Conservation (phyloP, 2,888 invertebrate species). For the Nomada ruficornis region DNA sequence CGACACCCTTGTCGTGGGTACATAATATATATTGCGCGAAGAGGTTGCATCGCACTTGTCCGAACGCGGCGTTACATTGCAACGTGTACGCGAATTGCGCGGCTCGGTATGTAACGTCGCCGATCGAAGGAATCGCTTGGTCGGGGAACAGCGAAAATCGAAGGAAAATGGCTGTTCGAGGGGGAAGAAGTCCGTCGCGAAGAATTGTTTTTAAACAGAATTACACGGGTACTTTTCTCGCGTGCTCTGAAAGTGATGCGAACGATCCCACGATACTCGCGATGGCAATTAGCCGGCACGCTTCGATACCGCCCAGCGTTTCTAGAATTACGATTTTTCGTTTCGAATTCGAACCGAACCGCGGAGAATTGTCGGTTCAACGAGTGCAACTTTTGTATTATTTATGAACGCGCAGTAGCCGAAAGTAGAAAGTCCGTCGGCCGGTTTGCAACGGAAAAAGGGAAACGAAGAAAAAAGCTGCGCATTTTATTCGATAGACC, state of each 20-base stretch:
- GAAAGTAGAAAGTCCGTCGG: slow-evolving; percentile 35
- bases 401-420: slow-evolving; percentile 9
- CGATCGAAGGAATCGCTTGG: neutral
- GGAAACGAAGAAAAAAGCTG: slow-evolving; percentile 9
- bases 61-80: neutral
- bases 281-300: neutral
- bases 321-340: neutral
- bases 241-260: too few species aligned
- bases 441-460: neutral
- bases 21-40: too few species aligned
- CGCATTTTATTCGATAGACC: slow-evolving; percentile 27
- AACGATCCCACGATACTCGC: neutral
- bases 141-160: neutral
- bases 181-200: neutral
- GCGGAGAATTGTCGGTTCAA: neutral
- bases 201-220: too few species aligned
- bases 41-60: too few species aligned
- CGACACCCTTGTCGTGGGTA: too few species aligned
- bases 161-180: neutral
- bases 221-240: neutral
- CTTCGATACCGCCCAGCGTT: neutral
- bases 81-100: neutral
- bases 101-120: neutral
- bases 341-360: neutral
- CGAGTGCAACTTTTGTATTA: slow-evolving; percentile 16